phyloP scores from a whole-genome alignment of 2,113 vertebrate genomes.

The mouse (Mus musculus) region GRCm39 chr5:113348501-113349000 shows the following conservation, averaged over 20 bases:
- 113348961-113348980: fast-evolving
- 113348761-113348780: not conserved
- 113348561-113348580: not conserved
- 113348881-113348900: not conserved
- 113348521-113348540: not conserved
- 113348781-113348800: not conserved
- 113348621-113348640: not conserved
- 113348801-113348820: not conserved
- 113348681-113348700: not conserved
- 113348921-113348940: not conserved
- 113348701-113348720: not conserved
- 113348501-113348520: not conserved
- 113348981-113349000: not conserved
- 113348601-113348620: not conserved
- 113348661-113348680: not conserved
- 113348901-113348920: not conserved
- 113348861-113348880: not conserved
- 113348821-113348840: not conserved
- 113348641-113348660: not conserved
- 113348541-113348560: not conserved
- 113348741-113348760: not conserved
- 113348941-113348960: not conserved
- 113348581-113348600: not conserved
- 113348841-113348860: not conserved
- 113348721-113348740: not conserved